Evolutionary conservation across 1,140 invertebrate genomes (phyloP), one percentile per base, ranked within the genome.

Genomic region (Drosophila ficusphila): DNA sequence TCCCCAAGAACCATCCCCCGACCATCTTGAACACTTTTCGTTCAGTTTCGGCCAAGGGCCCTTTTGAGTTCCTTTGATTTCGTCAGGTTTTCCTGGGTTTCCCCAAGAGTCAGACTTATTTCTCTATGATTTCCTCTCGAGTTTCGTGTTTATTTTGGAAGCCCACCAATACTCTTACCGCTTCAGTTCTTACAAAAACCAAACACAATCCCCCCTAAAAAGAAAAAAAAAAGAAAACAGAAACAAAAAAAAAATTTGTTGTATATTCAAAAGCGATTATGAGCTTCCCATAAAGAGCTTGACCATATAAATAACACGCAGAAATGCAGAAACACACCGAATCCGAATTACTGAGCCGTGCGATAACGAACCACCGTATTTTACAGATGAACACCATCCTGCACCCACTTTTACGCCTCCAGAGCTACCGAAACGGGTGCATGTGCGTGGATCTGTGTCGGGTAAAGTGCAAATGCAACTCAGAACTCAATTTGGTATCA

Each of bases 381-480:
- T 96, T 96, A 94, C 96, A 97, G 96, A 97, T 96, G 96, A 97
- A 94, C 95, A 96, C 94, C 96, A 97, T 94, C 96, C 95, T 95
- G 96, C 96, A 93, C 96, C 96, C 93, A 97, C 96, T 94, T 97
- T 97, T 94, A 98, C 97, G 93, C 96, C 97, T 94, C 97, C 97
- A 95, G 97, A 98, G 95, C 96, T 98, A 94, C 97, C 97, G 93
- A 98, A 98, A 95, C 96, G 97, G 95, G 96, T 97, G 95, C 97
- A 97, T 96, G 95, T 97, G 93, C 95, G 96, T 97, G 96, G 96
- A 97, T 97, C 93, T 93, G 92, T 91, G 89, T 88, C 90, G 86
- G 91, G 91, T 91, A 91, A 91, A 83, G 69, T 86, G 61, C 27
- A 29, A 73, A 46, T 57, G 29, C 23, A 54, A 56, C 29, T 12